Percentiles rank a stretch among this genome's conserved stretches.
These are phyloP conservation scores for Rhinella marina DNA, from an alignment of 2,797 vertebrate genomes.

Conservation along the genomic window DNA sequence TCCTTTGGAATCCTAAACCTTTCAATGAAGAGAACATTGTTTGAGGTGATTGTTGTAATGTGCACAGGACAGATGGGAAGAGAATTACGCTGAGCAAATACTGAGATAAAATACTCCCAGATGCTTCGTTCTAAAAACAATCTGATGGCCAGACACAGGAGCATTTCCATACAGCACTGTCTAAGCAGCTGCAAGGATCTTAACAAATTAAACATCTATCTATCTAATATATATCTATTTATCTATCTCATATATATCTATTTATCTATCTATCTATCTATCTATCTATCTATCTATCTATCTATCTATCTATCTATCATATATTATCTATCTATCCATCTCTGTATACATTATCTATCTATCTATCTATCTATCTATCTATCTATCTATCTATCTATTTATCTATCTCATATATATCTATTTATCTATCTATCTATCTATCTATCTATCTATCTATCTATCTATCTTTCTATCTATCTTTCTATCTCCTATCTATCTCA, in stretches of 20 bases:
- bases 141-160: constrained; percentile 15
- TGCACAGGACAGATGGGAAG: constrained; percentile 53
- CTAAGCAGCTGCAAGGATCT: constrained; percentile 2
- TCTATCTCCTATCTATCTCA: not conserved
- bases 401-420: not conserved
- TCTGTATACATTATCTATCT: not conserved
- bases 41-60: constrained; percentile 55
- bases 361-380: not conserved
- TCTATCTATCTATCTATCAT: not conserved
- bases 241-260: not conserved
- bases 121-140: constrained; percentile 37
- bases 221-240: constrained; percentile 3
- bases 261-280: constrained; percentile 1
- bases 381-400: not conserved
- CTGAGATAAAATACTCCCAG: constrained; percentile 46
- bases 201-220: not conserved
- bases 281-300: not conserved
- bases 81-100: constrained; percentile 34
- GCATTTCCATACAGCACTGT: not conserved
- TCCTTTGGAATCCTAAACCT: constrained; percentile 48
- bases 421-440: not conserved
- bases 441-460: constrained; percentile 2
- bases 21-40: constrained; percentile 47
- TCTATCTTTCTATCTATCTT: not conserved
- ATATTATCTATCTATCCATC: not conserved